These are phyloP conservation scores for Ashinkailepas kermadecensis DNA, from an alignment of 2,888 invertebrate species.

Conservation along the genomic window DNA sequence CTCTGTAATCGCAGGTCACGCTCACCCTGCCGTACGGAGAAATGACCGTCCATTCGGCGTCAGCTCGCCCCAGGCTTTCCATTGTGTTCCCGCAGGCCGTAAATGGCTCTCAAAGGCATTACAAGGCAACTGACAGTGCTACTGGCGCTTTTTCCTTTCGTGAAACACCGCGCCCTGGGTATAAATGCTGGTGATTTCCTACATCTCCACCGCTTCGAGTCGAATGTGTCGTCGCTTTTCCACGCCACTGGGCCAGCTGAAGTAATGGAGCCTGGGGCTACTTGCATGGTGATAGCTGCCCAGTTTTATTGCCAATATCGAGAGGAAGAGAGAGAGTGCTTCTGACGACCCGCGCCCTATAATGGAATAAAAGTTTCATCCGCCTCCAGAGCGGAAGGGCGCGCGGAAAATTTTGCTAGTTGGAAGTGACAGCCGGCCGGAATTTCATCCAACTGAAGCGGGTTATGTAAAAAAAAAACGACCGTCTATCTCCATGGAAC, in stretches of 20 bases:
- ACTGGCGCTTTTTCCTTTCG: too few species aligned
- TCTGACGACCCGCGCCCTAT: not conserved
- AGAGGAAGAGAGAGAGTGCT: not conserved
- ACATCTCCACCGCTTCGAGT: too few species aligned
- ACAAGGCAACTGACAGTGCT: too few species aligned
- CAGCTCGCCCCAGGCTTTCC: too few species aligned
- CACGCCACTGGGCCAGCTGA: not conserved
- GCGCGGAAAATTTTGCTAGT: not conserved
- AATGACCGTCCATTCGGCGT: too few species aligned
- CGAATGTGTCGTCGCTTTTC: not conserved
- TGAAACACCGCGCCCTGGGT: too few species aligned
- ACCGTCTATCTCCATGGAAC: too few species aligned
- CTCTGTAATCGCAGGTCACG: too few species aligned
- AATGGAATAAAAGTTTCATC: conserved; percentile 9
- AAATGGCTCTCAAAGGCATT: too few species aligned
- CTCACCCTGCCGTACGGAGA: too few species aligned
- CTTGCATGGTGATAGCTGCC: not conserved
- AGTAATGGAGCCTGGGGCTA: not conserved
- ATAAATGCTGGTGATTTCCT: not conserved
- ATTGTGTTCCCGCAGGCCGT: too few species aligned
- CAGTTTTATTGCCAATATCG: conserved; percentile 16
- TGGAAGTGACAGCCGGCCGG: not conserved
- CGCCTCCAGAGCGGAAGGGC: not conserved
- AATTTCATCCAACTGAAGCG: too few species aligned
- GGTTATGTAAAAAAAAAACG: not conserved